Percentiles rank a stretch among this genome's conserved stretches.
These are phyloP conservation scores for Symphodus melops DNA, from an alignment of 2,113 vertebrate genomes.

Conservation along the genomic window DNA sequence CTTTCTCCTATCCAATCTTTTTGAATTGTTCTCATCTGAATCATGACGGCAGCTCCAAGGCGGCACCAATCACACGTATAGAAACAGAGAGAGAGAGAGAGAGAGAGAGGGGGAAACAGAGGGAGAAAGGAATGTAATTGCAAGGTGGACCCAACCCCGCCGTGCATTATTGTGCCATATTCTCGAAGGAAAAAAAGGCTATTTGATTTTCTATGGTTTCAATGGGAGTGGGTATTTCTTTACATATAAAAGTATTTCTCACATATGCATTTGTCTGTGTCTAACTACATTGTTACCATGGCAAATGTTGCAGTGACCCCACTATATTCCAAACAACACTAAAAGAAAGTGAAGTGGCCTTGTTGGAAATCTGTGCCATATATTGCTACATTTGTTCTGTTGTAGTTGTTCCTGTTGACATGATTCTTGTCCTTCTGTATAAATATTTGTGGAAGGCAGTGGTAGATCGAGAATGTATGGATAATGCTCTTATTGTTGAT, in stretches of 20 bases:
- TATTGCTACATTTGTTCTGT: not conserved
- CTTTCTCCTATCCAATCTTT: constrained; percentile 59
- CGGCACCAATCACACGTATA: constrained; percentile 46
- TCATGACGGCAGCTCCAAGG: constrained; percentile 38
- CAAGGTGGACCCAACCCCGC: constrained; percentile 48
- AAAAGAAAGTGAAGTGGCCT: constrained; percentile 23
- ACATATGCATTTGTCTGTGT: constrained; percentile 10
- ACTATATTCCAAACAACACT: not conserved
- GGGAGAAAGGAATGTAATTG: constrained; percentile 63
- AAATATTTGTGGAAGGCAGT: constrained; percentile 21
- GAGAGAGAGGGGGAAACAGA: not conserved
- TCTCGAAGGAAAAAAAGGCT: constrained; percentile 64
- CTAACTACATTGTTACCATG: constrained; percentile 32
- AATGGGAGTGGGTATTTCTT: constrained; percentile 11
- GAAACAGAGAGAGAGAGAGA: constrained; percentile 18
- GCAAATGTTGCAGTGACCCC: constrained; percentile 17
- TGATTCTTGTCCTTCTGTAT: not conserved
- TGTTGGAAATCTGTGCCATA: constrained; percentile 26
- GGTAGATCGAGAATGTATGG: constrained; percentile 8
- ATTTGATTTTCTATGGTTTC: constrained; percentile 56
- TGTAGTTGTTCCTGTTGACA: not conserved
- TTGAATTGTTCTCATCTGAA: constrained; percentile 64
- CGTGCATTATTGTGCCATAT: constrained; percentile 40
- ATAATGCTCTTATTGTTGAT: constrained; percentile 12
- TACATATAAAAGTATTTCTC: constrained; percentile 21